Percentiles rank a stretch among this genome's conserved stretches.
phyloP scores from a whole-genome alignment of 2,113 vertebrate genomes.

The Rhea americana region DNA sequence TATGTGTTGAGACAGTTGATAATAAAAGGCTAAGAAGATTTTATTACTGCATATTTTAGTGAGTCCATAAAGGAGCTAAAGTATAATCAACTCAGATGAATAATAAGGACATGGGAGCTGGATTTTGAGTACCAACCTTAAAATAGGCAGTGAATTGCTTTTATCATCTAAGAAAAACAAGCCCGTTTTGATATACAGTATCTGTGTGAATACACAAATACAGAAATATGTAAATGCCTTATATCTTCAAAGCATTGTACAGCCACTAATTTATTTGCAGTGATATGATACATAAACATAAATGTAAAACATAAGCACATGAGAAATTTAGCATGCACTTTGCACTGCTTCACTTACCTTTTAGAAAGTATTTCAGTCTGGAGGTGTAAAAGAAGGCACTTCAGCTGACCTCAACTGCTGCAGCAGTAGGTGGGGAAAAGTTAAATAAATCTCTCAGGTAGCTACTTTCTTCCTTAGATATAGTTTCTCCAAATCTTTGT shows the following conservation, averaged over 20 bases:
- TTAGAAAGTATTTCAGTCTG: not conserved
- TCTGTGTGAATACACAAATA: not conserved
- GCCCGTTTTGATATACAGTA: not conserved
- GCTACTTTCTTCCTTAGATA: not conserved
- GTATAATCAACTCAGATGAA: slow-evolving; percentile 46
- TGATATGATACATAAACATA: not conserved
- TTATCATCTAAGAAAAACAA: slow-evolving; percentile 15
- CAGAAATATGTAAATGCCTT: not conserved
- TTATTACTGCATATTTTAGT: slow-evolving; percentile 66
- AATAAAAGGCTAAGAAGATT: slow-evolving; percentile 53
- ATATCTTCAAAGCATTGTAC: not conserved
- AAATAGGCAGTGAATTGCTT: slow-evolving; percentile 58
- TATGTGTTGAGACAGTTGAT: slow-evolving; percentile 49
- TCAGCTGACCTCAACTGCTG: not conserved
- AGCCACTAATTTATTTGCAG: not conserved
- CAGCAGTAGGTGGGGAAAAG: not conserved
- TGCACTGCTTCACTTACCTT: not conserved
- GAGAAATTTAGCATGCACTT: not conserved
- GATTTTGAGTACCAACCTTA: slow-evolving; percentile 42
- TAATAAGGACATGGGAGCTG: slow-evolving; percentile 25
- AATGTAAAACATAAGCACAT: not conserved
- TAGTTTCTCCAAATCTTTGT: not conserved
- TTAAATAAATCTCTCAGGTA: not conserved
- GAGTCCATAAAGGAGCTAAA: slow-evolving; percentile 55
- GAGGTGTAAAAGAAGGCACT: not conserved